These are phyloP conservation scores for Ochotona curzoniae DNA, from an alignment of 2,113 vertebrate species.

Conservation along the genomic window DNA sequence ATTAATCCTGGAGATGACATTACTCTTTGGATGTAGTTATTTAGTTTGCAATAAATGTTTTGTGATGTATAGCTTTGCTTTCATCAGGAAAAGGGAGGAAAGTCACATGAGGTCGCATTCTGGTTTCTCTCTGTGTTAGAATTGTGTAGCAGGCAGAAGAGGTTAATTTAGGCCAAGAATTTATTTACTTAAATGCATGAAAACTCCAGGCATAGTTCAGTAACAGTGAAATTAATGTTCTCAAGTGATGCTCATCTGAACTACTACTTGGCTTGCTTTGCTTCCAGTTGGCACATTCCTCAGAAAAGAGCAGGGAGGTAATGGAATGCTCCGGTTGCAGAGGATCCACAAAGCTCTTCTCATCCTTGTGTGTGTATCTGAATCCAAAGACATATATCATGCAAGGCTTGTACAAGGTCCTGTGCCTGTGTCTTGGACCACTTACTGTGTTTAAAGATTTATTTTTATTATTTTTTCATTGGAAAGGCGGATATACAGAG, in stretches of 20 bases:
- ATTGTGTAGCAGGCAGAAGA: neutral
- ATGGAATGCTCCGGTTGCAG: neutral
- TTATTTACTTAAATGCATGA: neutral
- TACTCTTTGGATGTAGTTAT: slow-evolving; percentile 27
- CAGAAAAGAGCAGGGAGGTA: neutral
- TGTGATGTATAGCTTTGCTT: slow-evolving; percentile 16
- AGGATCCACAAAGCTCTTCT: neutral
- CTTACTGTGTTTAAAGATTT: too few species aligned
- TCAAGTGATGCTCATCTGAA: neutral
- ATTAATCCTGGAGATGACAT: neutral
- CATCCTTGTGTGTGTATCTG: neutral
- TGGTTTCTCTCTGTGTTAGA: too few species aligned
- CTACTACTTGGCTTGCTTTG: neutral
- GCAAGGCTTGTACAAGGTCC: neutral
- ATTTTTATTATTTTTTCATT: too few species aligned
- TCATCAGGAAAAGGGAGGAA: slow-evolving; percentile 14
- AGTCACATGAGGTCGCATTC: neutral
- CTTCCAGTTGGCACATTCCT: neutral
- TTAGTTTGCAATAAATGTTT: slow-evolving; percentile 8
- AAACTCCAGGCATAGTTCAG: neutral
- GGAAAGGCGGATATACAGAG: too few species aligned
- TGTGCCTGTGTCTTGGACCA: neutral
- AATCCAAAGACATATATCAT: neutral
- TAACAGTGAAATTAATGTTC: neutral
- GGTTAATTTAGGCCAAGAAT: neutral